phyloP scores from a whole-genome alignment of 2,888 invertebrate species.

The Eupithecia centaureata region DNA sequence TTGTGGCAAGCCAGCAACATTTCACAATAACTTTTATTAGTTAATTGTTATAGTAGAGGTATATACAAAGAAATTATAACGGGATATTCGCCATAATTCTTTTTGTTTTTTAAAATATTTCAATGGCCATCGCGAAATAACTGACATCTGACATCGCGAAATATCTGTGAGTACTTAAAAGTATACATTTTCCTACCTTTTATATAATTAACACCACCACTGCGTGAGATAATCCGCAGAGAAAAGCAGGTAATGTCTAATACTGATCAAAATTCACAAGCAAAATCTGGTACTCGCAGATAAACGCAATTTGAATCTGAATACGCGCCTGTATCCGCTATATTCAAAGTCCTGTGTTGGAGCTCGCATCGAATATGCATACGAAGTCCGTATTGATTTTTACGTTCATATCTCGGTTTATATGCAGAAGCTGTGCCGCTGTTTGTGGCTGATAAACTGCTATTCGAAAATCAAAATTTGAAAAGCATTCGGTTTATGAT shows the following conservation, averaged over 20 bases:
- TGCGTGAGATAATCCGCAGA: neutral
- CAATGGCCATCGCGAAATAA: too few relatives aligned
- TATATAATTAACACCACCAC: too few relatives aligned
- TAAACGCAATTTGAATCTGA: constrained; percentile 12
- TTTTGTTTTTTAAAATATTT: too few relatives aligned
- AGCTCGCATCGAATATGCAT: constrained; percentile 18
- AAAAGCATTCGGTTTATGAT: neutral
- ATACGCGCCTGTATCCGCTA: constrained; percentile 13
- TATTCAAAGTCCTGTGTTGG: constrained; percentile 12
- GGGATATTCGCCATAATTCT: too few relatives aligned
- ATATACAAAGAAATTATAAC: too few relatives aligned
- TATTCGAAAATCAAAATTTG: constrained; percentile 3
- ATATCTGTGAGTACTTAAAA: too few relatives aligned
- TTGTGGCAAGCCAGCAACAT: neutral
- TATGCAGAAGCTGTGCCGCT: neutral
- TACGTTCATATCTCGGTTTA: neutral
- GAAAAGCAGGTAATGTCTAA: neutral
- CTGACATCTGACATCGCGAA: too few relatives aligned
- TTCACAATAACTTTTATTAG: too few relatives aligned
- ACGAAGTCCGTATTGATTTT: constrained; percentile 24
- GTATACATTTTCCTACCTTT: too few relatives aligned
- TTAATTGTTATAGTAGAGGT: too few relatives aligned
- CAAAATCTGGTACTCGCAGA: neutral
- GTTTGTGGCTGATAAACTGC: constrained; percentile 5
- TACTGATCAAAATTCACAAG: neutral